phyloP scores from a whole-genome alignment of 2,888 invertebrate species.

The Protodeltote pygarga region DNA sequence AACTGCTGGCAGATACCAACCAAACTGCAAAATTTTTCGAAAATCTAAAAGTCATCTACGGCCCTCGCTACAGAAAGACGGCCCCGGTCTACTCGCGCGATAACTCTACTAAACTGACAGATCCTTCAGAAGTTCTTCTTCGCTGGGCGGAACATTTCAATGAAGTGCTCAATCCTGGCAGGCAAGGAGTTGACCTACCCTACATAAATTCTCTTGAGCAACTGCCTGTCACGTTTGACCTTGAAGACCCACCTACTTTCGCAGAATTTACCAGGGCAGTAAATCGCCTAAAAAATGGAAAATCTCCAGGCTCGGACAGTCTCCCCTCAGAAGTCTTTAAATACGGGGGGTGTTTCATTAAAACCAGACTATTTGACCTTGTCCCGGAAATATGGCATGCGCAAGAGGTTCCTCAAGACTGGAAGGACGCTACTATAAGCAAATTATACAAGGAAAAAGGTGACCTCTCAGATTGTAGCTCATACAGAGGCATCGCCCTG shows the following conservation, averaged over 20 bases:
- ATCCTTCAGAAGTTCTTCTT: conserved; percentile 7
- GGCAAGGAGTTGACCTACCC: not conserved
- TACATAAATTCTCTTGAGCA: too few species aligned
- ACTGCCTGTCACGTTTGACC: too few species aligned
- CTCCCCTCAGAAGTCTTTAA: conserved; percentile 21
- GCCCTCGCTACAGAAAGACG: not conserved
- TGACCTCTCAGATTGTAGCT: too few species aligned
- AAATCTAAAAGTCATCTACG: not conserved
- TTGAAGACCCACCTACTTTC: too few species aligned
- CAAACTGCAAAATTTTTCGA: conserved; percentile 20
- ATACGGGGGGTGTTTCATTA: conserved; percentile 8
- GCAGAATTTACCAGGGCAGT: conserved; percentile 4
- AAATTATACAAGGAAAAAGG: conserved; percentile 20
- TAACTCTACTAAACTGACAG: conserved; percentile 9
- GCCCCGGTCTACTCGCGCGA: conserved; percentile 1
- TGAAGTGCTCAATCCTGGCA: conserved; percentile 9
- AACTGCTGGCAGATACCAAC: conserved; percentile 15
- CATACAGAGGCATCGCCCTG: too few species aligned
- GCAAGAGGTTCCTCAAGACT: conserved; percentile 9
- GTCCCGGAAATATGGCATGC: not conserved
- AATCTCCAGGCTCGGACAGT: conserved; percentile 5
- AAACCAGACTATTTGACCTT: conserved; percentile 7
- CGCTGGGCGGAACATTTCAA: conserved; percentile 28
- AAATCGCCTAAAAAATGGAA: conserved; percentile 4
- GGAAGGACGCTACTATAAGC: conserved; percentile 16